Evolutionary conservation across 2,797 vertebrate genomes (phyloP), one percentile per base, ranked within the genome.

Genomic region (Fringilla coelebs): DNA sequence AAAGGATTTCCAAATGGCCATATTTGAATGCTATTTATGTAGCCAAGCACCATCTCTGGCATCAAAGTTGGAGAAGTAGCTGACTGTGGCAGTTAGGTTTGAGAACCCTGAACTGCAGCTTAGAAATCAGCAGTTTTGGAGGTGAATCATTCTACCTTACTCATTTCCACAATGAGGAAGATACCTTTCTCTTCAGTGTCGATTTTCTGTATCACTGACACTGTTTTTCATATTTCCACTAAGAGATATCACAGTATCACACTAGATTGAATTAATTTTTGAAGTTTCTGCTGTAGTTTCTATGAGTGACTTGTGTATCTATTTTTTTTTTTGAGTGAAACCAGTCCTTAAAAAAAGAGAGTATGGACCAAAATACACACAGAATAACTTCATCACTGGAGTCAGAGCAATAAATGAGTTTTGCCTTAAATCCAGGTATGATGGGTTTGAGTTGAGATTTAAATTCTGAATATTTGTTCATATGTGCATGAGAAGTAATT

Each of bases 341-440:
- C 99, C 99, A 51, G 99, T 99, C 85, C 98, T 99, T 93, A 99
- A 99, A 97, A 99, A 99, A 97, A 98, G 99, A 78, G 99, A 99
- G 3, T 99, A 99, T 97, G 99, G 99, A 97, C 90, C 98, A 95
- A 99, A 98, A 93, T 99, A 99, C 82, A 99, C 99, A 20, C 97
- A 99, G 96, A 99, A 99, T 98, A 99, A 99, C 97, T 99, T 99
- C 96, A 99, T 99, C 98, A 99, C 99, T 55, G 99, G 99, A 89
- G 99, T 99, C 92, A 98, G 99, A 98, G 99, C 99, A 90, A 99
- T 99, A 98, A 99, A 99, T 94, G 99, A 99, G 91, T 99, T 99
- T 98, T 99, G 99, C 94, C 99, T 99, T 70, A 99, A 99, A 97
- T 98, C 99, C 97, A 99, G 99, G 99, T 99, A 98, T 52, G 85